A percentile compares a stretch with the other conserved stretches of the same genome.
These are phyloP conservation scores for Celastrina argiolus DNA, from an alignment of 2,888 invertebrate species.

Conservation along the genomic window DNA sequence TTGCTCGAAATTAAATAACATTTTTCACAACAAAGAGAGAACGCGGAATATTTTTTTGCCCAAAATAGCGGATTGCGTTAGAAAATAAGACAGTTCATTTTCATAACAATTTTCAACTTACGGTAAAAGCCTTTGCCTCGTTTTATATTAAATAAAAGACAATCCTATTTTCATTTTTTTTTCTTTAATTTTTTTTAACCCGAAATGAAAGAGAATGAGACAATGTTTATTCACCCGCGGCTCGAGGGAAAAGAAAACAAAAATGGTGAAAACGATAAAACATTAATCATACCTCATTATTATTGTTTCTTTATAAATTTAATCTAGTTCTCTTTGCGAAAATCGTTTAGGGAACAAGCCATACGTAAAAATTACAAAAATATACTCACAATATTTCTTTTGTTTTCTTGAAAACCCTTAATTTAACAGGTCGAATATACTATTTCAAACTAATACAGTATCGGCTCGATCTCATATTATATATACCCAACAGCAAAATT, in stretches of 20 bases:
- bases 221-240: constrained; percentile 6
- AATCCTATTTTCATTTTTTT: constrained; percentile 18
- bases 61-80: constrained; percentile 55
- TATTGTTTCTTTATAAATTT: constrained; percentile 29
- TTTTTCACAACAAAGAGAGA: constrained; percentile 72
- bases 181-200: constrained; percentile 15
- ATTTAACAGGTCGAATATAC: too few species aligned
- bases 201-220: constrained; percentile 8
- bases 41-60: constrained; percentile 58
- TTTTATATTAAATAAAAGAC: constrained; percentile 23
- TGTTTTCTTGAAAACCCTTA: neutral
- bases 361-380: neutral
- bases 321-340: neutral
- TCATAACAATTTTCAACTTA: constrained; percentile 57
- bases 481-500: too few species aligned
- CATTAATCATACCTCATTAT: constrained; percentile 3
- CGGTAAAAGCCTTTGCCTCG: constrained; percentile 50
- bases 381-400: neutral
- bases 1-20: constrained; percentile 75
- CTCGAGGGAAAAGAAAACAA: neutral
- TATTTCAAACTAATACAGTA: too few species aligned
- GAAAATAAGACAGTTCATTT: constrained; percentile 57
- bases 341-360: neutral
- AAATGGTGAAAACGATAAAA: constrained; percentile 15
- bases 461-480: too few species aligned